Evolutionary conservation across 2,113 vertebrate species (phyloP).

Genomic region (Sturnira hondurensis): DNA sequence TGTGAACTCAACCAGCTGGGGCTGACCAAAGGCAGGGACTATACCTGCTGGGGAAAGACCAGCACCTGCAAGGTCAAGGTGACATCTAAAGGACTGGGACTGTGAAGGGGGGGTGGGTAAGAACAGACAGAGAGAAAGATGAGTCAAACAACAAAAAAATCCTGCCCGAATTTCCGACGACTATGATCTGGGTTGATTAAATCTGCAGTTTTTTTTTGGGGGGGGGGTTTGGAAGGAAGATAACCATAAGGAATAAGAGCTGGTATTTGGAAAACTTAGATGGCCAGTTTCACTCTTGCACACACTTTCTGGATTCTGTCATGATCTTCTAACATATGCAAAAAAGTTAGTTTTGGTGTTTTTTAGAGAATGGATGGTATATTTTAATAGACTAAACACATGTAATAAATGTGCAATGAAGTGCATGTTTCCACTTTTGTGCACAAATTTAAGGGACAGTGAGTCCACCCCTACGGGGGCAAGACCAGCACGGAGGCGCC

Average conservation of each 20-base stretch:
- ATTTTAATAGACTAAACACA: background rate
- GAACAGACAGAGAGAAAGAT: background rate
- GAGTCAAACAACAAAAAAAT: background rate
- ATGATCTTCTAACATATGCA: background rate
- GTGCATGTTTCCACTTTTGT: background rate
- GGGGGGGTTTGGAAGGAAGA: background rate
- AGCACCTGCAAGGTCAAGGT: background rate
- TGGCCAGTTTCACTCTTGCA: background rate
- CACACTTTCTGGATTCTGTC: background rate
- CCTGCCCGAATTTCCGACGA: background rate
- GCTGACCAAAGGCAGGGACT: background rate
- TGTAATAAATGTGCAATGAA: background rate
- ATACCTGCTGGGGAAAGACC: background rate
- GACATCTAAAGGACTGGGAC: background rate
- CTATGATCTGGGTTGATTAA: background rate
- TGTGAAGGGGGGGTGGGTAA: rapidly evolving
- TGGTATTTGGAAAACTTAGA: background rate
- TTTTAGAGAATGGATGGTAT: background rate
- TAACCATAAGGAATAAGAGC: background rate
- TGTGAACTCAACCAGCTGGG: background rate
- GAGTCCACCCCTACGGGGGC: background rate
- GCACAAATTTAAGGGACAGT: background rate
- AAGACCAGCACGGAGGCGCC: background rate
- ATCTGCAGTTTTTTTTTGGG: background rate
- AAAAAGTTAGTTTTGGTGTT: background rate